Evolutionary conservation across 2,797 vertebrate genomes (phyloP).

Genomic region (Chiroxiphia lanceolata): DNA sequence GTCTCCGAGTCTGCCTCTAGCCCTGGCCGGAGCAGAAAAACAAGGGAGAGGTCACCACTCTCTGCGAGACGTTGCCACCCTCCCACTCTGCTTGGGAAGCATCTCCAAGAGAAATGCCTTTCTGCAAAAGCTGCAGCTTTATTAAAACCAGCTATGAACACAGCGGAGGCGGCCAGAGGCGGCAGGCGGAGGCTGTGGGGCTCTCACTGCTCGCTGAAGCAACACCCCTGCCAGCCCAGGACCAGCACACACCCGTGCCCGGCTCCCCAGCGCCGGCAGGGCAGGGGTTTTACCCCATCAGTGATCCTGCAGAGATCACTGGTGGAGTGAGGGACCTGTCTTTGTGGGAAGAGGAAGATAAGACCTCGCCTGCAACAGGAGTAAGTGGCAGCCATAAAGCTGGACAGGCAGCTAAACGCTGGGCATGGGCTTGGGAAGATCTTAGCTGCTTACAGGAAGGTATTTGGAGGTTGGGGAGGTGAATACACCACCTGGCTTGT

Average conservation of each 20-base stretch:
- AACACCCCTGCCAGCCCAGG: not conserved
- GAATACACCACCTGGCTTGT: not conserved
- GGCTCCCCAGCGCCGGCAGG: fast-evolving
- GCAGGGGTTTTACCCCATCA: not conserved
- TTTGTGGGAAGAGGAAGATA: not conserved
- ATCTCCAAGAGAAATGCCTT: slow-evolving; percentile 29
- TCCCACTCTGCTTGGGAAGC: slow-evolving; percentile 21
- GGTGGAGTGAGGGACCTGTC: not conserved
- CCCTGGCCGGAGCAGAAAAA: not conserved
- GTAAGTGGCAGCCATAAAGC: not conserved
- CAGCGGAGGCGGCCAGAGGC: not conserved
- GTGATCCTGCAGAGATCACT: not conserved
- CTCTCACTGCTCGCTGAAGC: not conserved
- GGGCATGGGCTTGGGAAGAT: not conserved
- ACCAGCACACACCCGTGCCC: fast-evolving
- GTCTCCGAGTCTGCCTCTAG: not conserved
- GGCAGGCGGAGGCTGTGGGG: not conserved
- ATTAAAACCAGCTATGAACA: slow-evolving; percentile 31
- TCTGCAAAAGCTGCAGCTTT: slow-evolving; percentile 27
- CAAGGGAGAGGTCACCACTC: slow-evolving; percentile 13
- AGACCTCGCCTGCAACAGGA: not conserved
- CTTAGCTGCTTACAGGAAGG: not conserved
- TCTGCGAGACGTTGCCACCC: not conserved
- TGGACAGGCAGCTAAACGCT: not conserved
- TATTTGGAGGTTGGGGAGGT: too few relatives aligned